Evolutionary conservation across 1,140 invertebrate genomes (phyloP).

Genomic region (Chelonus insularis): DNA sequence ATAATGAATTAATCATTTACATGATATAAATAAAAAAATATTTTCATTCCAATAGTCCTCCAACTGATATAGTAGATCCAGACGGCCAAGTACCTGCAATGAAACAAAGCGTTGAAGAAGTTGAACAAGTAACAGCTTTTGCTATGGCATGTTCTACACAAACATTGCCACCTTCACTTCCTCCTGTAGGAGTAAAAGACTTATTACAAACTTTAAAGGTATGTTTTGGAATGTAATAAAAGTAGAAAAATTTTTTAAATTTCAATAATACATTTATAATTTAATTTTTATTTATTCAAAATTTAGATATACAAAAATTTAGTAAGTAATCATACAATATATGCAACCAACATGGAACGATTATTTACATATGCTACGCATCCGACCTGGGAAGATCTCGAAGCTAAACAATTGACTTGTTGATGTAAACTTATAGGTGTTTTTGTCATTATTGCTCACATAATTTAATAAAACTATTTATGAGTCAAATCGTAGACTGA

Average conservation of each 20-base stretch:
- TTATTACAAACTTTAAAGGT: conserved; percentile 52
- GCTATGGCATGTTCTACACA: conserved; percentile 54
- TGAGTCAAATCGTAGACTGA: no score
- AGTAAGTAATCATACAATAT: conserved; percentile 54
- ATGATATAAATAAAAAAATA: no score
- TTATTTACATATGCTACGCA: conserved; percentile 54
- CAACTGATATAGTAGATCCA: conserved; percentile 47
- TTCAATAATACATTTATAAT: not conserved
- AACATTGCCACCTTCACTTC: conserved; percentile 40
- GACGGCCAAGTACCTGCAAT: conserved; percentile 50
- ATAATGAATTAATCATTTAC: no score
- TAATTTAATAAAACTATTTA: not conserved
- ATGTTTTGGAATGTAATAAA: no score
- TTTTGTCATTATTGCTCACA: not conserved
- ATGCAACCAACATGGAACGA: conserved; percentile 57
- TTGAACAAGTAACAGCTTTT: conserved; percentile 53
- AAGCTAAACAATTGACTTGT: conserved; percentile 45
- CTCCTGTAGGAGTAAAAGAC: conserved; percentile 48
- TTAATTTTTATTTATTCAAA: conserved; percentile 22
- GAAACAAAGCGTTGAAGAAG: conserved; percentile 51
- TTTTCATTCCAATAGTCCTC: conserved; percentile 26
- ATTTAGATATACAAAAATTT: conserved; percentile 54
- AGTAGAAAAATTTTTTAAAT: no score
- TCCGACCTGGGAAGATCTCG: conserved; percentile 55
- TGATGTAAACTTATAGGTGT: not conserved